Conservation (phyloP, 2,797 vertebrate genomes). For the Percopsis omiscomaycus region DNA sequence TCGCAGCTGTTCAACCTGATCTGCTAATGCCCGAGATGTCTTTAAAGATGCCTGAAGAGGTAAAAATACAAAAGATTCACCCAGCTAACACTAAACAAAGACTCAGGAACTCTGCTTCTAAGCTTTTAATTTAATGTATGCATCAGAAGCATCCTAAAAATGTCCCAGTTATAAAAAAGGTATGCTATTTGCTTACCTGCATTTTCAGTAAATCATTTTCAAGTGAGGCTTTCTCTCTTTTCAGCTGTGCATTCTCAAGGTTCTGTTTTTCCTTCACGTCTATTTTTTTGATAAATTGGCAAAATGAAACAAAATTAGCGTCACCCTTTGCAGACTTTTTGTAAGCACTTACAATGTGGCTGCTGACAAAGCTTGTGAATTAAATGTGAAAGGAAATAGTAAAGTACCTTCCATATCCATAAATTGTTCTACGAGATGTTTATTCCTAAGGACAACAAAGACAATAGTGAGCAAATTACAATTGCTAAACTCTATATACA, state of each 20-base stretch:
- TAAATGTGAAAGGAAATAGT: background rate
- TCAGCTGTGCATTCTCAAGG: slow-evolving; percentile 82
- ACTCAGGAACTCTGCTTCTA: background rate
- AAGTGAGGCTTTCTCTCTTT: slow-evolving; percentile 81
- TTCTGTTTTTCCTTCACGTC: slow-evolving; percentile 79
- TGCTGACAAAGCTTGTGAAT: background rate
- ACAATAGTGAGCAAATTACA: slow-evolving; percentile 7
- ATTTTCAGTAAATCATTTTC: slow-evolving; percentile 85
- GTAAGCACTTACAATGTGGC: background rate
- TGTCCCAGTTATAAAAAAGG: background rate
- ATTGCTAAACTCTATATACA: background rate
- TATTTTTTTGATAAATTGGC: slow-evolving; percentile 45
- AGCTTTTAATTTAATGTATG: background rate
- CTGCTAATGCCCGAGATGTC: slow-evolving; percentile 76
- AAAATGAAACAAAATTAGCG: background rate
- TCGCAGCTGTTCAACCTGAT: slow-evolving; percentile 79
- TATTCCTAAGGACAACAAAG: slow-evolving; percentile 76
- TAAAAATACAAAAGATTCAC: background rate
- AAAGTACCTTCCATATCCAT: slow-evolving; percentile 85
- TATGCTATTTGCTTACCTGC: slow-evolving; percentile 62
- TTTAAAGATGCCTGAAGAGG: slow-evolving; percentile 81
- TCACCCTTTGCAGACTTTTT: background rate
- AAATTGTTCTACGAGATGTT: slow-evolving; percentile 83
- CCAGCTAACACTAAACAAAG: background rate
- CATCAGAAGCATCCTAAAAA: background rate